phyloP scores from a whole-genome alignment of 2,888 invertebrate species.

The Mesorhabditis belari region DNA sequence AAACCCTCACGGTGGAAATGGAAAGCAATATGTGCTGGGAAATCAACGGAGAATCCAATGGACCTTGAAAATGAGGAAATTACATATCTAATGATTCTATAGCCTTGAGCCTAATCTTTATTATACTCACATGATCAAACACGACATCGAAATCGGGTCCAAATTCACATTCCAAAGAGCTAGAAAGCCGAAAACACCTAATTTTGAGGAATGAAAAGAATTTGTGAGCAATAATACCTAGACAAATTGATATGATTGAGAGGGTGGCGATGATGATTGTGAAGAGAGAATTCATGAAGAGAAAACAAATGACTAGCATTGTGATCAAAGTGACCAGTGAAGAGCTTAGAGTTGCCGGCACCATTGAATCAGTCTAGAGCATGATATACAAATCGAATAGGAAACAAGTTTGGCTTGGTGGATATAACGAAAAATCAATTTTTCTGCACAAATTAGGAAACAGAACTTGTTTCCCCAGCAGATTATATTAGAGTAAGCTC shows the following conservation, averaged over 20 bases:
- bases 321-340: constrained; percentile 34
- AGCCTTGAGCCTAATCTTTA: no score
- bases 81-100: constrained; percentile 6
- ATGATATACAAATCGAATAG: background rate
- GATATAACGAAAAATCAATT: constrained; percentile 15
- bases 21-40: constrained; percentile 49
- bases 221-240: no score
- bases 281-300: constrained; percentile 49
- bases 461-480: background rate
- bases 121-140: constrained; percentile 23
- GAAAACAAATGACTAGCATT: constrained; percentile 45
- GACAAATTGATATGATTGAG: constrained; percentile 47
- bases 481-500: background rate
- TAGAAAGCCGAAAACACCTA: constrained; percentile 43
- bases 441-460: constrained; percentile 2
- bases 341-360: constrained; percentile 33
- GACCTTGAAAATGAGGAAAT: no score
- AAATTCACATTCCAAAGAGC: constrained; percentile 44
- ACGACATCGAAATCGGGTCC: constrained; percentile 49
- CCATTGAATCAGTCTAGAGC: constrained; percentile 26
- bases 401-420: background rate
- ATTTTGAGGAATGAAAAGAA: no score
- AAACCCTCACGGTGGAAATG: constrained; percentile 46
- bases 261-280: constrained; percentile 44
- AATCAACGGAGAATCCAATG: constrained; percentile 46